Conservation (phyloP, 2,797 vertebrate genomes). For the Tamandua tetradactyla region DNA sequence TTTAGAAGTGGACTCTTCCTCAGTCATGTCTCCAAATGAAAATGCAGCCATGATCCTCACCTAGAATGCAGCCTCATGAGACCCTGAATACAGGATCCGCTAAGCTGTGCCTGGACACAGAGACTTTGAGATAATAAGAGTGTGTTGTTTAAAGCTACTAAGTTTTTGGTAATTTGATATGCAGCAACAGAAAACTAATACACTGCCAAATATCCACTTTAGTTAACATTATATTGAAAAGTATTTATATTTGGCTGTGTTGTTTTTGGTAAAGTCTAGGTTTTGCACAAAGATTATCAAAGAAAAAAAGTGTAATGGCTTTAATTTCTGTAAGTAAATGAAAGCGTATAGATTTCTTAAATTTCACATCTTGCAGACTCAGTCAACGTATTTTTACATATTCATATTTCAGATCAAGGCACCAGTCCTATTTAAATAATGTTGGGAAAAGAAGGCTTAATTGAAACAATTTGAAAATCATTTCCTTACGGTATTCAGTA, state of each 20-base stretch:
- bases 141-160: not conserved
- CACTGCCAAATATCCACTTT: not conserved
- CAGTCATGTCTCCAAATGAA: not conserved
- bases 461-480: conserved; percentile 45
- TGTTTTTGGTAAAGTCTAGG: not conserved
- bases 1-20: not conserved
- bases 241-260: not conserved
- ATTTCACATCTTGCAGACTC: not conserved
- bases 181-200: not conserved
- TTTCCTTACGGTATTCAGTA: not conserved
- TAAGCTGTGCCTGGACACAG: not conserved
- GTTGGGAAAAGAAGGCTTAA: not conserved
- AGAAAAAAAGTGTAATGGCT: not conserved
- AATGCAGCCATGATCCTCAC: not conserved
- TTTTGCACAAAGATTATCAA: not conserved
- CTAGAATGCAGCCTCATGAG: not conserved
- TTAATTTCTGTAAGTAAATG: not conserved
- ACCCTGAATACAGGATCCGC: not conserved
- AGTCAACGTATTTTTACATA: not conserved
- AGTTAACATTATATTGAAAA: not conserved
- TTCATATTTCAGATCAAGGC: conserved; percentile 7
- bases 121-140: not conserved
- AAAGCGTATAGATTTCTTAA: not conserved
- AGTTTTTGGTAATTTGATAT: not conserved
- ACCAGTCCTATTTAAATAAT: not conserved